phyloP scores from a whole-genome alignment of 1,140 invertebrate species.

The Hycleus cichorii region DNA sequence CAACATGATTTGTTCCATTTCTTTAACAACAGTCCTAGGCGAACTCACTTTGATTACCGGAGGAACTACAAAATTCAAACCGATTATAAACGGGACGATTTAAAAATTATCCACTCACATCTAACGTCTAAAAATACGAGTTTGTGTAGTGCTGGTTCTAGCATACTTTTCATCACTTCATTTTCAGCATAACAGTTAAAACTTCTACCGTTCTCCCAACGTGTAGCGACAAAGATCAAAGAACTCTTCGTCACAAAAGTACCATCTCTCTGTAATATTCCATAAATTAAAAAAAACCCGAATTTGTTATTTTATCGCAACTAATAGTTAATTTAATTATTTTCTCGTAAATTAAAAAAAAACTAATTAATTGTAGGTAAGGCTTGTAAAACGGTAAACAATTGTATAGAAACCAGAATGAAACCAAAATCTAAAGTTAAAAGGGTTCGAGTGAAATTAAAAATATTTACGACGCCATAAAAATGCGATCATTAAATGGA shows the following conservation, averaged over 20 bases:
- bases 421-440: no score
- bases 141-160: conserved; percentile 62
- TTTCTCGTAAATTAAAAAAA: no score
- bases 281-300: no score
- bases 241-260: conserved; percentile 71
- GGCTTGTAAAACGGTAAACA: no score
- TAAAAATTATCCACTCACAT: conserved; percentile 57
- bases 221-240: conserved; percentile 67
- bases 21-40: conserved; percentile 68
- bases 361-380: no score
- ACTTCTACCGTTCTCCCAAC: conserved; percentile 71
- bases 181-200: conserved; percentile 78
- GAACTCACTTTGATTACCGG: conserved; percentile 68
- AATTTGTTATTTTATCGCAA: no score
- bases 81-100: neutral
- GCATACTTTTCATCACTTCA: conserved; percentile 61
- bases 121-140: conserved; percentile 66
- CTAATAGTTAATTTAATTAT: no score
- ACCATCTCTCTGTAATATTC: conserved; percentile 54
- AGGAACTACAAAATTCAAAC: conserved; percentile 55
- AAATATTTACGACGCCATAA: conserved; percentile 7
- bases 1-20: conserved; percentile 52
- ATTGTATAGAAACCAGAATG: no score
- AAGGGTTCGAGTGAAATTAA: neutral
- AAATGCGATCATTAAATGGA: conserved; percentile 1